Conservation (phyloP, 2,797 vertebrate genomes). For the Trachurus trachurus region DNA sequence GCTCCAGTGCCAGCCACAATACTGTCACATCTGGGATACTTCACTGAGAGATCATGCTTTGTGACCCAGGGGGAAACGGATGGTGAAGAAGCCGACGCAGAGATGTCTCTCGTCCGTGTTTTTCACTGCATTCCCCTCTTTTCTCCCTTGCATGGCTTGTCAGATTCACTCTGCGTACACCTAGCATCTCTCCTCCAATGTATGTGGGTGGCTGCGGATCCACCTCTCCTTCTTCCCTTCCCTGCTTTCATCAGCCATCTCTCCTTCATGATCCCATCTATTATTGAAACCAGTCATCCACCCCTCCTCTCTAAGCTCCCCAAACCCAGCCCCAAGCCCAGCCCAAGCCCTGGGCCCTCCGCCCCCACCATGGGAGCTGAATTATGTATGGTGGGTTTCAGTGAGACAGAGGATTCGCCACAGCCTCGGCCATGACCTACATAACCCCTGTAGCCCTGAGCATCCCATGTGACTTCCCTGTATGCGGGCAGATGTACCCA, state of each 20-base stretch:
- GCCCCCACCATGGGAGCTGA: constrained; percentile 82
- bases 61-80: constrained; percentile 68
- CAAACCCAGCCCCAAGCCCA: constrained; percentile 58
- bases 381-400: constrained; percentile 87
- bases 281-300: constrained; percentile 86
- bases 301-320: constrained; percentile 58
- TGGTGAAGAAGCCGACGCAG: constrained; percentile 54
- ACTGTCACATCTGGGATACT: constrained; percentile 72
- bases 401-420: constrained; percentile 78
- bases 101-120: constrained; percentile 50
- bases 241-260: constrained; percentile 74
- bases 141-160: constrained; percentile 53
- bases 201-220: constrained; percentile 45
- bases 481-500: constrained; percentile 52
- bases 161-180: constrained; percentile 55
- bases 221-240: constrained; percentile 48
- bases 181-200: constrained; percentile 38
- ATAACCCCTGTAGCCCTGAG: constrained; percentile 86
- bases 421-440: constrained; percentile 85
- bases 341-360: constrained; percentile 68
- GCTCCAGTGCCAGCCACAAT: constrained; percentile 65
- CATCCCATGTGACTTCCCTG: constrained; percentile 76
- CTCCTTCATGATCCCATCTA: constrained; percentile 83
- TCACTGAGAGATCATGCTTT: constrained; percentile 72
- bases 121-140: constrained; percentile 42